Base-by-base conservation (phyloP, 2,797 vertebrate species). In the Acestrorhynchus altus region DNA sequence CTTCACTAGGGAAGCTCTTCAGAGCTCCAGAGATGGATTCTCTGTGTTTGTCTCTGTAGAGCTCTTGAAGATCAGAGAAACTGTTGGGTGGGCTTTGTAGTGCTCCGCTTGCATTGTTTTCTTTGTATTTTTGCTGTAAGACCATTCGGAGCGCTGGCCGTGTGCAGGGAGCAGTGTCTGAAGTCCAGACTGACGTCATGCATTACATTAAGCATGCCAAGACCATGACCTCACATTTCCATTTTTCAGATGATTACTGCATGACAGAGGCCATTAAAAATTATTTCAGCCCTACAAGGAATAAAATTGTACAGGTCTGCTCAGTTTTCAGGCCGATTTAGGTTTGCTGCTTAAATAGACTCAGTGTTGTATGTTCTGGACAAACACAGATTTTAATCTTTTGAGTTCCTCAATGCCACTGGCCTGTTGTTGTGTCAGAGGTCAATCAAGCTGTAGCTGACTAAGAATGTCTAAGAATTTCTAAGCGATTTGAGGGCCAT, bases 181-280 rank as follows among this genome's bases (percentile, higher is more conserved):
- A 49, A 40, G 57, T 35, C 59, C 71, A 26, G 18, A 31, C 71
- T 64, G 68, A 80, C 67, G 22, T 80, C 75, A 68, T 44, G 44
- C 70, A 65, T 72, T 39, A 51, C 69, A 72, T 66, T 81, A 52
- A 44, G 20, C 42, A 81, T 60, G 67, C 66, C 39, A 79, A 44
- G 52, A 54, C 67, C 74, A 40, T n/a, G 47, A 77, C 54, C 66
- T 72, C 20, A 44, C 31, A 77, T 79, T 79, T 68, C 79, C 67
- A 82, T 81, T 75, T 82, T 80, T 80, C 39, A 64, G 77, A 77
- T 72, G 71, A 74, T 75, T 80, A 39, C 66, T 66, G 46, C 65
- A 59, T 56, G 44, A 67, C 42, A 18, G 51, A 40, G 65, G 46
- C 65, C 26, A 52, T 54, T 74, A n/a, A 8, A 49, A 28, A 24